Base-by-base conservation (phyloP, 2,888 invertebrate genomes). In the Agriopis leucophaearia region DNA sequence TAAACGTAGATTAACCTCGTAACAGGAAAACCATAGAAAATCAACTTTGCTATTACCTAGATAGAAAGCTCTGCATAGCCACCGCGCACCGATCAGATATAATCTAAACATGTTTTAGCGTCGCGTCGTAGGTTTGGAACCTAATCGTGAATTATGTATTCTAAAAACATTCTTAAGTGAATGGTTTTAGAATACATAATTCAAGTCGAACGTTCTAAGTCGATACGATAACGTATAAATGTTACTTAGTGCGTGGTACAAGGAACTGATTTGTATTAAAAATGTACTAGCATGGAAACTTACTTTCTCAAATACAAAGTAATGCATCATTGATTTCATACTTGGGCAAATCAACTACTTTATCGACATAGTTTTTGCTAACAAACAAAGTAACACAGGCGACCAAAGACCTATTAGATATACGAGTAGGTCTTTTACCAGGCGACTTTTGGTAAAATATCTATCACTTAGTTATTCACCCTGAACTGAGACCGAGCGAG, bases 1-100 rank as follows among this genome's bases (percentile, higher is more conserved):
- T 8, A 16, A 16, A 1, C 50, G 2, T 16, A 27, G 35, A 1
- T 3, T 51, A n/a, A 10, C 35, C 36, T 10, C 55, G 18, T 27
- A 50, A 12, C 58, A 52, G 64, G 58, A 58, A 58, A 58, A 65
- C 38, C 40, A 58, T n/a, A 64, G 64, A 52, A 58, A 65, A 65
- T 54, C 0, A 54, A 55, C 54, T 58, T 59, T 48, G 45, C 59
- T 38, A 64, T 52, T 45, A 45, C 8, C 36, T 51, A 47, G 35
- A 51, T 64, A 50, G 64, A 64, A 58, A 64, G 64, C 27, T 36
- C 27, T 50, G 12, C 54, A 38, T 38, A 38, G 42, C 42, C 12
- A 16, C 18, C 36, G 35, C 27, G 40, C 15, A 56, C 64, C 52
- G 54, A 59, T 59, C 27, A 40, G 54, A 54, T 59, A n/a, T 47